Percentiles rank a stretch among this genome's conserved stretches.
Conservation (phyloP, 2,888 invertebrate species). For the Idaea straminata region DNA sequence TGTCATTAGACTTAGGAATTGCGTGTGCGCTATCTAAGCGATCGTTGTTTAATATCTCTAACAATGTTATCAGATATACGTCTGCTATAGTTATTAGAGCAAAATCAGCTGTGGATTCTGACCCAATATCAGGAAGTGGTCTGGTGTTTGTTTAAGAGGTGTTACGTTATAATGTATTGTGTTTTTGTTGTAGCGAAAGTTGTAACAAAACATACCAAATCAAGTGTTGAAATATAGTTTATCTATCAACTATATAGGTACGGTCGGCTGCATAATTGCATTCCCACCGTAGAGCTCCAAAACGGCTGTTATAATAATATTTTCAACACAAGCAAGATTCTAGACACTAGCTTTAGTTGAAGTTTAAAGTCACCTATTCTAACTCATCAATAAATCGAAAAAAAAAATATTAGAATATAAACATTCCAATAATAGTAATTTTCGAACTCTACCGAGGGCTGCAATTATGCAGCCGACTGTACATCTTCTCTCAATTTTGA, state of each 20-base stretch:
- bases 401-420: too few relatives aligned
- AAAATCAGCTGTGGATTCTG: constrained; percentile 45
- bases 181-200: constrained; percentile 4
- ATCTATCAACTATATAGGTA: not conserved
- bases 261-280: too few relatives aligned
- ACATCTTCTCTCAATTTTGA: too few relatives aligned
- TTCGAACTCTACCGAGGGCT: too few relatives aligned
- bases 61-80: constrained; percentile 11
- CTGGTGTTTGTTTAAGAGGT: constrained; percentile 15
- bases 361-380: too few relatives aligned
- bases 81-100: constrained; percentile 39
- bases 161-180: constrained; percentile 7
- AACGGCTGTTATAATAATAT: too few relatives aligned
- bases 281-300: too few relatives aligned
- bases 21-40: constrained; percentile 2
- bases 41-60: not conserved
- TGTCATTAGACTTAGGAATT: constrained; percentile 5
- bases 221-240: not conserved
- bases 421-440: too few relatives aligned
- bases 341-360: too few relatives aligned
- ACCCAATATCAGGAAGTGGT: constrained; percentile 18
- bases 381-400: too few relatives aligned
- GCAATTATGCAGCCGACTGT: too few relatives aligned
- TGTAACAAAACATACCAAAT: not conserved
- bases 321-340: too few relatives aligned